Conservation (phyloP, 2,797 vertebrate genomes). For the Pangasius larnaudii region DNA sequence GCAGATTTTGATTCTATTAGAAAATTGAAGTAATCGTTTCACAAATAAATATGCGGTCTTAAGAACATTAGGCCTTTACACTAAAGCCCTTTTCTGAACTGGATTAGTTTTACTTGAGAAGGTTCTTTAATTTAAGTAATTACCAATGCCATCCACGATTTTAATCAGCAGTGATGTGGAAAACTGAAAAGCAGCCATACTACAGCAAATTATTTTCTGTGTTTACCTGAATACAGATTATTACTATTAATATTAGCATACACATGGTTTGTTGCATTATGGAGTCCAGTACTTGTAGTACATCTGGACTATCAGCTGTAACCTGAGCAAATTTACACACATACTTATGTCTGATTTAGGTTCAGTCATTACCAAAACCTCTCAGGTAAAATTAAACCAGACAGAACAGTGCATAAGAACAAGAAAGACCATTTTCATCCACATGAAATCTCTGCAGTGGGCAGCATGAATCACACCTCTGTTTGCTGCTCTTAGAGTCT, state of each 20-base stretch:
- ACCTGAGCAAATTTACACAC: neutral
- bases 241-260: neutral
- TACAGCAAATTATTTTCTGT: neutral
- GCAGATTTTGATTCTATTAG: neutral
- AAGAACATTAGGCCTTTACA: neutral
- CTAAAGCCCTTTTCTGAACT: neutral
- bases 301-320: neutral
- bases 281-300: too few relatives aligned
- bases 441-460: neutral
- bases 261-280: neutral
- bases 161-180: neutral
- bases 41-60: neutral
- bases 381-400: neutral
- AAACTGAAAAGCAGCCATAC: neutral
- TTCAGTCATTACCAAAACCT: neutral
- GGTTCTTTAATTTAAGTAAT: neutral
- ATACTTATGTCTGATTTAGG: too few relatives aligned
- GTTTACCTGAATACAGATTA: neutral
- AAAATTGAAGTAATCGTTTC: neutral
- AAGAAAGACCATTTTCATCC: neutral
- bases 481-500: constrained; percentile 77
- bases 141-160: neutral
- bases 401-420: neutral
- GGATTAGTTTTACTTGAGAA: neutral
- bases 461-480: constrained; percentile 70